A percentile compares a stretch with the other conserved stretches of the same genome.
phyloP scores from a whole-genome alignment of 2,888 invertebrate genomes.

The Bedellia somnulentella region DNA sequence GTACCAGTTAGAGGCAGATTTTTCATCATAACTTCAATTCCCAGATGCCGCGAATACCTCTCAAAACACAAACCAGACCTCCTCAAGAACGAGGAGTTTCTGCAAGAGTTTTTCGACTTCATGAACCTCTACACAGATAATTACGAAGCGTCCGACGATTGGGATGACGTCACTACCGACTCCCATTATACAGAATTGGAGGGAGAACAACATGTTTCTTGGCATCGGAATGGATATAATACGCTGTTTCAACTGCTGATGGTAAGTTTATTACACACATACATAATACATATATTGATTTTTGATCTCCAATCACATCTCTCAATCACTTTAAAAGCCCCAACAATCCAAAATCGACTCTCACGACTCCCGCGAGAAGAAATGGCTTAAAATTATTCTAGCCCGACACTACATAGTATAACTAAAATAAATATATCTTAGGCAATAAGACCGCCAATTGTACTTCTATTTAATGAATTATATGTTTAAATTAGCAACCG shows the following conservation, averaged over 20 bases:
- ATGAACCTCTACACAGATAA: constrained; percentile 20
- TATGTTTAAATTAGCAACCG: no score
- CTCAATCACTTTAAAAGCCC: no score
- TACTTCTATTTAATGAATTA: no score
- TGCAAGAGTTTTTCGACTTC: constrained; percentile 19
- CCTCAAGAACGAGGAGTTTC: constrained; percentile 17
- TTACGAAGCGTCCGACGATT: constrained; percentile 23
- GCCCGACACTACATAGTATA: no score
- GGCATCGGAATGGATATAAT: constrained; percentile 18
- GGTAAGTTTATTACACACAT: constrained; percentile 4
- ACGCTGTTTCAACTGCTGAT: constrained; percentile 22
- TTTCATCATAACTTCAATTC: neutral
- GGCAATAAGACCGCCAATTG: no score
- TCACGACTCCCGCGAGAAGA: no score
- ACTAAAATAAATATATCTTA: no score
- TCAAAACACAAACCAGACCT: constrained; percentile 16
- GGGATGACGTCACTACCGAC: constrained; percentile 23
- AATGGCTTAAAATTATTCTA: no score
- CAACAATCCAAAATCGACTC: no score
- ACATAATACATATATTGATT: no score
- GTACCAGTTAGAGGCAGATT: neutral
- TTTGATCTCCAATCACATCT: no score
- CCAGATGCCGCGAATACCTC: constrained; percentile 21
- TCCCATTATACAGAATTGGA: constrained; percentile 18
- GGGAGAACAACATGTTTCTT: constrained; percentile 21